phyloP scores from a whole-genome alignment of 2,797 vertebrate genomes.

The Parambassis ranga region DNA sequence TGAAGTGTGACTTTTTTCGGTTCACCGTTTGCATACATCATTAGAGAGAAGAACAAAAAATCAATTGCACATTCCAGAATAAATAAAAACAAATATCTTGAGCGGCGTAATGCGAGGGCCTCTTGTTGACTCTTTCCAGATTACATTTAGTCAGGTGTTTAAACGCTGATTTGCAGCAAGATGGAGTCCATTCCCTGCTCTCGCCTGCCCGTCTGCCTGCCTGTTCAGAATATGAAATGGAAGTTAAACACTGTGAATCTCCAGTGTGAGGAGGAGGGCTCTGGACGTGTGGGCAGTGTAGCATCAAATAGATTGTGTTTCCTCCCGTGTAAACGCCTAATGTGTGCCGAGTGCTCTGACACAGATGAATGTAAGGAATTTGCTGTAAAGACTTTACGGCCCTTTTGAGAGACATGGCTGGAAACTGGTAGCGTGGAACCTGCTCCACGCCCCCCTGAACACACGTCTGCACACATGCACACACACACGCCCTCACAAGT shows the following conservation, averaged over 20 bases:
- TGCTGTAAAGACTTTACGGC: constrained; percentile 82
- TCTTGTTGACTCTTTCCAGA: constrained; percentile 76
- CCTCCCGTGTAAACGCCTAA: constrained; percentile 83
- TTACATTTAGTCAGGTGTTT: constrained; percentile 75
- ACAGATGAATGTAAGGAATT: constrained; percentile 85
- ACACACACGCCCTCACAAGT: constrained; percentile 38
- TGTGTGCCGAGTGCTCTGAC: constrained; percentile 79
- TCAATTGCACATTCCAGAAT: constrained; percentile 71
- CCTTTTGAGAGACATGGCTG: constrained; percentile 79
- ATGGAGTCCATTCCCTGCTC: constrained; percentile 69
- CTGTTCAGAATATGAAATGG: constrained; percentile 82
- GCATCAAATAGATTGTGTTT: constrained; percentile 87
- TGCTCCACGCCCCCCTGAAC: constrained; percentile 50
- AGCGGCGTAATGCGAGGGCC: constrained; percentile 48
- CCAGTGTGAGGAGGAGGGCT: constrained; percentile 71
- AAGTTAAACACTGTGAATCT: constrained; percentile 81
- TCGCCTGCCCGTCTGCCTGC: constrained; percentile 63
- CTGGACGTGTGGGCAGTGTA: constrained; percentile 82
- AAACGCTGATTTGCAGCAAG: constrained; percentile 78
- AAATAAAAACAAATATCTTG: constrained; percentile 78
- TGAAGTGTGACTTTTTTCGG: constrained; percentile 68
- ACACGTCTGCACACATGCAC: constrained; percentile 25
- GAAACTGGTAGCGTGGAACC: constrained; percentile 67
- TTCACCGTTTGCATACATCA: constrained; percentile 71
- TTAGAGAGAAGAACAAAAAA: constrained; percentile 67